These are phyloP conservation scores for Paradoxurus hermaphroditus DNA, from an alignment of 2,113 vertebrate species.

Conservation along the genomic window DNA sequence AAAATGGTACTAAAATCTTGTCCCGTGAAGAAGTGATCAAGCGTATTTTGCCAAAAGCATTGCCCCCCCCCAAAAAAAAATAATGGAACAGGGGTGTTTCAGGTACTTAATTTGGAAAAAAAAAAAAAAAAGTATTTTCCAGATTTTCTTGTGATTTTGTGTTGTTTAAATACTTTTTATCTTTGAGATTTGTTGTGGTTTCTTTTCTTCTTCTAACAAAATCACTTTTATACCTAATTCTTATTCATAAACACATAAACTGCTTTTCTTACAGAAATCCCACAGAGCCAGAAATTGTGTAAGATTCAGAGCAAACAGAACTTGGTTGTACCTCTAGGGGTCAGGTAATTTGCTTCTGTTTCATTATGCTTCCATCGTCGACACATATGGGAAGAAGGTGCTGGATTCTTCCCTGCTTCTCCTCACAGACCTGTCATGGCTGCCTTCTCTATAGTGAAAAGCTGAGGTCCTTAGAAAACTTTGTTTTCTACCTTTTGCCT, in stretches of 20 bases:
- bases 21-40: background rate
- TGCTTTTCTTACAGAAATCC: background rate
- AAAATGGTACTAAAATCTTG: background rate
- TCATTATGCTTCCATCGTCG: background rate
- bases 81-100: background rate
- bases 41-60: background rate
- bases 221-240: background rate
- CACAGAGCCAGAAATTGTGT: background rate
- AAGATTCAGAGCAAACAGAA: background rate
- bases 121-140: background rate
- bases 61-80: no score
- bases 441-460: background rate
- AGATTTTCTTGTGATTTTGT: background rate
- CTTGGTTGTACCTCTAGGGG: background rate
- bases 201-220: background rate
- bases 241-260: background rate
- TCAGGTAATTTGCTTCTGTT: background rate
- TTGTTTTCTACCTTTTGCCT: background rate
- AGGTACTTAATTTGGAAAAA: background rate
- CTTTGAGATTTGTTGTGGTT: background rate
- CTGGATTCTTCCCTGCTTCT: background rate
- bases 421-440: background rate
- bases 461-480: background rate
- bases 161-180: background rate
- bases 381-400: fast-evolving